Evolutionary conservation across 2,797 vertebrate species (phyloP), one percentile per base, ranked within the genome.

Genomic region (Emys orbicularis): DNA sequence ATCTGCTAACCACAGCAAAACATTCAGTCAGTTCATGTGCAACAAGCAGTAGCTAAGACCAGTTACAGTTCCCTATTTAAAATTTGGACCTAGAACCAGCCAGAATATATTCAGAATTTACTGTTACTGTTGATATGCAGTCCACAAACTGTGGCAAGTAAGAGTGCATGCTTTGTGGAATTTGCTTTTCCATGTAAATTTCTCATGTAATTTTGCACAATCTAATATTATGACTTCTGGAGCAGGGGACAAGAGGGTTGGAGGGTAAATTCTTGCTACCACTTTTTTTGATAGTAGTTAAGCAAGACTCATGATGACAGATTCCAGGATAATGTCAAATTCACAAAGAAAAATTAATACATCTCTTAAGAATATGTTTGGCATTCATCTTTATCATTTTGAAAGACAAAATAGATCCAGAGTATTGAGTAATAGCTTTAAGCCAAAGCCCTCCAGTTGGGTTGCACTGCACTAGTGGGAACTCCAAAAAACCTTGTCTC

Each of bases 301-400:
- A 61, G 31, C 13, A 61, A 61, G 29, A 34, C 15, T 6, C 59
- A 61, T 61, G 59, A 15, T 34, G 59, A 61, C 31, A 31, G 12
- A 12, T 34, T 34, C 13, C 19, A 81, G 23, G 8, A 90, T 76
- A 80, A 91, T 25, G 1, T 72, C 18, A 81, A 87, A 18, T 18
- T 7, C 5, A 88, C 74, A 5, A 7, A 0, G 25, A 65, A 81
- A 72, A 90, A 52, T 12, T 59, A 61, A 61, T 57, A 1, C 0
- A 12, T 21, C 52, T 0, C 34, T 34, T 52, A 61, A 74, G 92
- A 34, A 86, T 34, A 37, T 18, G 3, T 1, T 1, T 0, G 0
- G 23, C 27, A 29, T 80, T 77, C 8, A 3, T 49, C 85, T 88
- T 68, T 41, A 11, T 6, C 5, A n/a, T 61, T 61, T 47, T 44